These are phyloP conservation scores for Mastomys natalensis DNA, from an alignment of 2,113 vertebrate genomes.

Conservation along the genomic window DNA sequence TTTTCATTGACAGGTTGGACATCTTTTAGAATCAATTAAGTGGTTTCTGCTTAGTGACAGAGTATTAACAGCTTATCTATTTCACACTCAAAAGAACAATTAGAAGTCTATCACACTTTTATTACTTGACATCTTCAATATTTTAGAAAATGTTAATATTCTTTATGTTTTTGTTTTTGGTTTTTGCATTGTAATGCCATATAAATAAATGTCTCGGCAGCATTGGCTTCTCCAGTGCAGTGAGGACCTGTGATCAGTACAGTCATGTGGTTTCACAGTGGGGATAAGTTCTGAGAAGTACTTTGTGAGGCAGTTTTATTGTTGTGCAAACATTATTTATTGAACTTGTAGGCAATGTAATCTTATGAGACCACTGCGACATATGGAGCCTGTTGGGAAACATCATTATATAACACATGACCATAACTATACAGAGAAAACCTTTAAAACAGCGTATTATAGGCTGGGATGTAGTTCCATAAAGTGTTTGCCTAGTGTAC, in stretches of 20 bases:
- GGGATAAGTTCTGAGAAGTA: neutral
- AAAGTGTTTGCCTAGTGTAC: neutral
- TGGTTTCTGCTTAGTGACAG: neutral
- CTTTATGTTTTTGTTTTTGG: neutral
- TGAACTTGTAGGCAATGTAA: neutral
- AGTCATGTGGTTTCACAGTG: neutral
- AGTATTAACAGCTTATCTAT: neutral
- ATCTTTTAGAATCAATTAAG: slow-evolving; percentile 46
- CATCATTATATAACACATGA: neutral
- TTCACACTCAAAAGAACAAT: slow-evolving; percentile 34
- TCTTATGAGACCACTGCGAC: neutral
- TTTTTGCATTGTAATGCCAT: neutral
- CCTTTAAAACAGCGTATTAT: neutral
- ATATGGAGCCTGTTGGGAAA: neutral
- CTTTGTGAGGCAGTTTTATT: neutral
- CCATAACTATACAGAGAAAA: neutral
- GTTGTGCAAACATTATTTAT: neutral
- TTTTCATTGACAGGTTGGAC: neutral
- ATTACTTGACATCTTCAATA: neutral
- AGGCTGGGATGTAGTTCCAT: neutral
- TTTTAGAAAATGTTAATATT: slow-evolving; percentile 5
- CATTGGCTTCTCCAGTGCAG: neutral
- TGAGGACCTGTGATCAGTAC: neutral
- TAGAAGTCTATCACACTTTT: neutral
- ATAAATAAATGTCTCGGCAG: neutral